Base-by-base conservation (phyloP, 30 jellyfish, hydroid and myxozoan species). In the Clytia hemisphaerica region DNA sequence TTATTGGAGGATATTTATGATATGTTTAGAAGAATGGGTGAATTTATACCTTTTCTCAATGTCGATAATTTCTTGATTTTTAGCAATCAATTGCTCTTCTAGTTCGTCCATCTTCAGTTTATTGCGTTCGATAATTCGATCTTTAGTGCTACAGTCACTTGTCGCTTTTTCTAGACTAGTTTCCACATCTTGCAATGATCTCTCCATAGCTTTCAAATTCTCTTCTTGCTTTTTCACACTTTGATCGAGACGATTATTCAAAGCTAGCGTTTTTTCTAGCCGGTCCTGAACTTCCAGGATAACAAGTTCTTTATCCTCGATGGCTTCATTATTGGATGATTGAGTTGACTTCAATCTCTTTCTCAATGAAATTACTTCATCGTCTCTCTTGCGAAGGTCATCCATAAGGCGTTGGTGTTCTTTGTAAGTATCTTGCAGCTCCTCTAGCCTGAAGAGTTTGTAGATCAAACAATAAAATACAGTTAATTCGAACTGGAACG, bases 241-340 rank as follows among this genome's bases (percentile, higher is more conserved):
- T 22, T 68, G 89, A 75, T 89, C 83, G 0, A 89, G 87, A 28
- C 94, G 88, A 40, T 79, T 80, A 82, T 89, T 89, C 28, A 89
- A 61, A 32, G 67, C 64, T 34, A 89, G 75, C 6, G 93, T 89
- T 10, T 71, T 93, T 53, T 89, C 93, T 19, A 80, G 79, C 57
- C 84, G 59, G 30, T 58, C 65, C 40, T 72, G 84, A 26, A 72
- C 37, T 12, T 72, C 84, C 9, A 26, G 65, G 7, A 57, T 42
- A 31, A 10, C 57, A 53, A 58, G 35, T 33, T 63, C 72, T 36
- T 64, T 58, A 4, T 15, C 40, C 15, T 19, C 74, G 45, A 69
- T 6, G n/a, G 22, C 76, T 24, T 46, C 37, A 28, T 28, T 45
- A 6, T 35, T 27, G 36, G 34, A 35, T 14, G 35, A 53, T 12